Evolutionary conservation across 2,888 invertebrate genomes (phyloP).

Genomic region (Noctuana brunneofusca): DNA sequence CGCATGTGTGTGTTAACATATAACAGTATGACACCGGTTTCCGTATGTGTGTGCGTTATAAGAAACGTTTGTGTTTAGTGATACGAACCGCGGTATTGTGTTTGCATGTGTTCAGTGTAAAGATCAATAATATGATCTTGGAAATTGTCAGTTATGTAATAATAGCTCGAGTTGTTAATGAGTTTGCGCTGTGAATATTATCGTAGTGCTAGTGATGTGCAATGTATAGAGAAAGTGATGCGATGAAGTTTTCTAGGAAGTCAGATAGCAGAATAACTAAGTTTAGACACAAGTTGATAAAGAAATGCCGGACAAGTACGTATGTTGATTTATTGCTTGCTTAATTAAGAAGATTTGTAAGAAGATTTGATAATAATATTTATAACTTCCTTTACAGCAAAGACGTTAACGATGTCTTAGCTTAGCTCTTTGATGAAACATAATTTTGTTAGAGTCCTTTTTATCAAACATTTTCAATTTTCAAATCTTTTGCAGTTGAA

Average conservation of each 20-base stretch:
- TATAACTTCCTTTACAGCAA: background rate
- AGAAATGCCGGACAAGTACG: constrained; percentile 68
- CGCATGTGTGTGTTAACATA: constrained; percentile 30
- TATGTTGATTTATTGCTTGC: constrained; percentile 26
- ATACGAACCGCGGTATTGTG: constrained; percentile 41
- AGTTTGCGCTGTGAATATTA: constrained; percentile 9
- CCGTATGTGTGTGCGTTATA: constrained; percentile 38
- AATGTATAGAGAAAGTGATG: constrained; percentile 41
- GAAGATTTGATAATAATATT: background rate
- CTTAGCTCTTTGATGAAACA: background rate
- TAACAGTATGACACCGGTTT: constrained; percentile 31
- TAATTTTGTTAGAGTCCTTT: background rate
- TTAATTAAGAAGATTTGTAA: background rate
- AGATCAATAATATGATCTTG: constrained; percentile 37
- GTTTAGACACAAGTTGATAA: constrained; percentile 73
- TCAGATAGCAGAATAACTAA: constrained; percentile 65
- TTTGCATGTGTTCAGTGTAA: constrained; percentile 41
- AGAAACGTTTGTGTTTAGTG: constrained; percentile 42
- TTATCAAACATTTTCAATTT: background rate
- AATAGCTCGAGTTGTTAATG: constrained; percentile 31
- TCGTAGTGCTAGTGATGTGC: constrained; percentile 21
- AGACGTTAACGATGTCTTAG: background rate
- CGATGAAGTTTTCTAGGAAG: constrained; percentile 67
- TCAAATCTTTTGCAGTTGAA: background rate
- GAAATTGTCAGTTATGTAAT: constrained; percentile 37